phyloP scores from a whole-genome alignment of 1,140 invertebrate genomes.

The Sminthurinus signatus region DNA sequence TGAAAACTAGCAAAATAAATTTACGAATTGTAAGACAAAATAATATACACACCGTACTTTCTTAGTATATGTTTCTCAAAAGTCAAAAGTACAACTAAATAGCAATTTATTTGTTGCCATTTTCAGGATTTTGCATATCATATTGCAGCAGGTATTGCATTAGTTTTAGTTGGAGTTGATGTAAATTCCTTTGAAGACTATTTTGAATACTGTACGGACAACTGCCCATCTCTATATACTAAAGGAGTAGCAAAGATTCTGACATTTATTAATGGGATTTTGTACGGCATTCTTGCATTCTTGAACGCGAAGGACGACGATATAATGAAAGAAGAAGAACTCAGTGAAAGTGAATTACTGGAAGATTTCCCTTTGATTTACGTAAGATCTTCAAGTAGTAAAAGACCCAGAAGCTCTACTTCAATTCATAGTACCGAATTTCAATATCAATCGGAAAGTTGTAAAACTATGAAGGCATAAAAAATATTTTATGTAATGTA shows the following conservation, averaged over 20 bases:
- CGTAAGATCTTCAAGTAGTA: no score
- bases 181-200: not conserved
- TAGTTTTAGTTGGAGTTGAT: not conserved
- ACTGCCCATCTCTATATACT: conserved; percentile 4
- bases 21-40: not conserved
- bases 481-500: no score
- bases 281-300: conserved; percentile 9
- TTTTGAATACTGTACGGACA: not conserved
- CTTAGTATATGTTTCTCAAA: no score
- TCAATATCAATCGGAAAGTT: no score
- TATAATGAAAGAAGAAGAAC: not conserved
- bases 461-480: no score
- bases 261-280: conserved; percentile 6
- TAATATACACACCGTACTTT: no score
- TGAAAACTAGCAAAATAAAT: not conserved
- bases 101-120: no score
- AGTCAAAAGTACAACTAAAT: no score
- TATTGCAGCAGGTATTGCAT: not conserved
- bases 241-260: conserved; percentile 9
- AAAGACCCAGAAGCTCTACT: no score
- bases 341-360: not conserved
- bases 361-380: not conserved
- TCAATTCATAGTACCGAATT: no score
- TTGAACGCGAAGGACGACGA: not conserved
- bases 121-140: conserved; percentile 9